Evolutionary conservation across 2,888 invertebrate species (phyloP), one percentile per base, ranked within the genome.

Genomic region (Ornithoptera alexandrae): DNA sequence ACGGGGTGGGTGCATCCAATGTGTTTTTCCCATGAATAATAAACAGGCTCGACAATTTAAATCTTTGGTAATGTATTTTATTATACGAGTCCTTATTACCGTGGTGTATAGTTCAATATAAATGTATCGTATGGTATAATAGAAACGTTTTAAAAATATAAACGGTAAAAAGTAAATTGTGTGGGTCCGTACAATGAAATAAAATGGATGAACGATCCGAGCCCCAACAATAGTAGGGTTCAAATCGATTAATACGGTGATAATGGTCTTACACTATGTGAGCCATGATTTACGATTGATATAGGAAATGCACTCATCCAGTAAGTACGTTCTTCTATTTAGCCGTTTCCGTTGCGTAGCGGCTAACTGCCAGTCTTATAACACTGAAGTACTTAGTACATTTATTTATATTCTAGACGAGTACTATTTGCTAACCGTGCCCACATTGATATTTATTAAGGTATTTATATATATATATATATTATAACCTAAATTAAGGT

Each of bases 181-280:
- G 83, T 85, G 86, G 86, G 89, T 84, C 81, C 84, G 81, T 80
- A 89, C 89, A 89, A 91, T 90, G 85, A 90, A 90, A 90, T 90
- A 85, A 88, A 89, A 89, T 83, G 89, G 87, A 85, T 84, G 86
- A 86, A 86, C 82, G 85, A 82, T 81, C 81, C 81, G 82, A 82
- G 82, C 82, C 80, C 81, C 79, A 63, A 85, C 86, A 87, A 87
- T 87, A 78, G 81, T 78, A 78, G 88, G 89, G 91, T 88, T 88
- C 87, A 85, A 88, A 90, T 90, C 90, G 91, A 92, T 91, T 91
- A 90, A 87, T 79, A 81, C 79, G 81, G 84, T 80, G 85, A 87
- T 91, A 89, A 90, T 88, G 84, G 86, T 76, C 77, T 81, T 81
- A 80, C 74, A 67, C 66, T 75, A 72, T 67, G 72, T 77, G 77